phyloP scores from a whole-genome alignment of 92 coral and sea anemone genomes.

The Parazoanthus swiftii region DNA sequence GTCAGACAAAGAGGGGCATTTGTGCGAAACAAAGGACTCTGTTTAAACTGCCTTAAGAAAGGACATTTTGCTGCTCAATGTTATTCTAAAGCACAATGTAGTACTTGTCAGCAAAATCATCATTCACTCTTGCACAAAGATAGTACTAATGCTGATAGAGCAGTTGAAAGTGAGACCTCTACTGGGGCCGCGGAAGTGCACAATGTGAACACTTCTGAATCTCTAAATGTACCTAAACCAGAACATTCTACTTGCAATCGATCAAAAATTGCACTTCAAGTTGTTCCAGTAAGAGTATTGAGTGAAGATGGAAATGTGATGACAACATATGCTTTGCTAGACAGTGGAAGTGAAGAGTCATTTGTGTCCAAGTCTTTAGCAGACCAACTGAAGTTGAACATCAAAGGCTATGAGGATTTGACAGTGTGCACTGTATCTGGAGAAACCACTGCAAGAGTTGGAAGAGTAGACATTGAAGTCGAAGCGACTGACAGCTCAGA shows the following conservation, averaged over 20 bases:
- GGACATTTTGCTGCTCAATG: constrained; percentile 43
- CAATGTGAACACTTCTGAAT: no score
- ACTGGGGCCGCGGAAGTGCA: no score
- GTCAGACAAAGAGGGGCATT: constrained; percentile 51
- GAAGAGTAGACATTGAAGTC: neutral
- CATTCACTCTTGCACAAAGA: no score
- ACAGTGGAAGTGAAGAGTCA: constrained; percentile 64
- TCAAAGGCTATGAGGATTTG: constrained; percentile 24
- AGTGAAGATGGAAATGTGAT: constrained; percentile 42
- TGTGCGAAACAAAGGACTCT: constrained; percentile 54
- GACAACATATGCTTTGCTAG: constrained; percentile 52
- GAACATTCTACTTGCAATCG: no score
- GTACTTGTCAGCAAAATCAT: constrained; percentile 30
- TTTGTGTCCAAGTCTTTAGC: constrained; percentile 47
- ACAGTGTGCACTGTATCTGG: no score
- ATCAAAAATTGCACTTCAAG: constrained; percentile 40
- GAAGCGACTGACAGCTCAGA: constrained; percentile 25
- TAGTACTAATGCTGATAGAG: no score
- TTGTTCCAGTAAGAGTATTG: constrained; percentile 43
- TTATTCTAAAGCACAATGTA: constrained; percentile 39
- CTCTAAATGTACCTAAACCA: no score
- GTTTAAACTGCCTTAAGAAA: constrained; percentile 39
- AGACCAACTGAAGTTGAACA: constrained; percentile 42
- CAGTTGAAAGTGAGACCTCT: no score
- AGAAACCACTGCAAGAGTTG: no score